Percentiles rank a stretch among this genome's conserved stretches.
Evolutionary conservation across 2,888 invertebrate genomes (phyloP).

Genomic region (Abrostola triplasia): DNA sequence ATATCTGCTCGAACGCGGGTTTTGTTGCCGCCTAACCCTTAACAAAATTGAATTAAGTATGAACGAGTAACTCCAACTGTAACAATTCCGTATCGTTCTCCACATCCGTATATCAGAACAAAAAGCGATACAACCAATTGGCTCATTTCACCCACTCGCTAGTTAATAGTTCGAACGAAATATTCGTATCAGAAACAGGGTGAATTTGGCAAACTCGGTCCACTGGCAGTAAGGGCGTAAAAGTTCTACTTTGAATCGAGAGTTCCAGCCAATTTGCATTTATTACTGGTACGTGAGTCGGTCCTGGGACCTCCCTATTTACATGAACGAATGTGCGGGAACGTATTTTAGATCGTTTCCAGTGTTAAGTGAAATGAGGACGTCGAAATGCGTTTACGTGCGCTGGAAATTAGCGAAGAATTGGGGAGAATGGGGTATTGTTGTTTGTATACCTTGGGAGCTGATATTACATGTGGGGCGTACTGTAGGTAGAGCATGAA

Average conservation of each 20-base stretch:
- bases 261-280: conserved; percentile 77
- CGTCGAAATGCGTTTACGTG: conserved; percentile 51
- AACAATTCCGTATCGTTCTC: not conserved
- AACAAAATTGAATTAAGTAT: not conserved
- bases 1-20: not conserved
- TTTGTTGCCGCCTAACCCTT: not conserved
- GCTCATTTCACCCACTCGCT: conserved; percentile 38
- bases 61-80: not conserved
- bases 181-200: conserved; percentile 43
- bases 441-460: conserved; percentile 35
- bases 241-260: conserved; percentile 68
- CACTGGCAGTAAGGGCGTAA: conserved; percentile 49
- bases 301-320: conserved; percentile 61
- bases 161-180: conserved; percentile 51
- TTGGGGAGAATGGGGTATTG: conserved; percentile 18
- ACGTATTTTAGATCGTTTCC: conserved; percentile 50
- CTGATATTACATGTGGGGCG: conserved; percentile 8
- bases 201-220: conserved; percentile 35
- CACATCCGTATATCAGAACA: conserved; percentile 20
- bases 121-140: conserved; percentile 30
- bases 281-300: conserved; percentile 71
- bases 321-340: conserved; percentile 61
- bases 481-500: not conserved
- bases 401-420: conserved; percentile 47
- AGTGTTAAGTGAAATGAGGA: conserved; percentile 55